These are phyloP conservation scores for Platerodrilus igneus DNA, from an alignment of 2,888 invertebrate species.

Conservation along the genomic window DNA sequence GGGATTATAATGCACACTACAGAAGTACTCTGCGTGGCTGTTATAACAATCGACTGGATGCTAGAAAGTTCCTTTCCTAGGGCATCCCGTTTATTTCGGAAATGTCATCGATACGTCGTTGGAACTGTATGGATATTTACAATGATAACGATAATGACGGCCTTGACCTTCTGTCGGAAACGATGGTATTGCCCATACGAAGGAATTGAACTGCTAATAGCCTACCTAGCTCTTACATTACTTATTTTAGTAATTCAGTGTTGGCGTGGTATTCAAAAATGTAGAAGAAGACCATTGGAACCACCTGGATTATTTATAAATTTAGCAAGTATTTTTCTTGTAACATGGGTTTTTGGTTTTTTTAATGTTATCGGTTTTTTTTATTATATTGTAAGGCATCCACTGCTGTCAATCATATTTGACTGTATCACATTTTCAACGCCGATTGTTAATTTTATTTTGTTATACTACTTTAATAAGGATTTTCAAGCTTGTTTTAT, in stretches of 20 bases:
- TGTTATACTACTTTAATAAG: constrained; percentile 8
- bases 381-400: not conserved
- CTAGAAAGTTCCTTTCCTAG: constrained; percentile 3
- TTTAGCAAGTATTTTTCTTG: not conserved
- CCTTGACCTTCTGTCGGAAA: too few relatives aligned
- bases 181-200: too few relatives aligned
- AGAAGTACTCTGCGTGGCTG: constrained; percentile 4
- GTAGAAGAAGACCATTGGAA: constrained; percentile 6
- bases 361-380: not conserved
- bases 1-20: constrained; percentile 1
- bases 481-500: constrained; percentile 13
- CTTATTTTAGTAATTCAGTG: constrained; percentile 5
- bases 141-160: too few relatives aligned
- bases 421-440: not conserved
- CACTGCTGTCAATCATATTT: not conserved
- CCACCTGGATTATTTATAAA: not conserved
- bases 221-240: too few relatives aligned
- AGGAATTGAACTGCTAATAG: too few relatives aligned
- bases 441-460: constrained; percentile 5
- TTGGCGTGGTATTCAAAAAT: constrained; percentile 5
- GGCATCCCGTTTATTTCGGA: not conserved
- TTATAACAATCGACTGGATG: constrained; percentile 6
- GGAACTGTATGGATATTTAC: constrained; percentile 8
- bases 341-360: constrained; percentile 1
- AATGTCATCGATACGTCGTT: constrained; percentile 1